Base-by-base conservation (phyloP, 2,797 vertebrate species). In the Sphenopsis melanotis region DNA sequence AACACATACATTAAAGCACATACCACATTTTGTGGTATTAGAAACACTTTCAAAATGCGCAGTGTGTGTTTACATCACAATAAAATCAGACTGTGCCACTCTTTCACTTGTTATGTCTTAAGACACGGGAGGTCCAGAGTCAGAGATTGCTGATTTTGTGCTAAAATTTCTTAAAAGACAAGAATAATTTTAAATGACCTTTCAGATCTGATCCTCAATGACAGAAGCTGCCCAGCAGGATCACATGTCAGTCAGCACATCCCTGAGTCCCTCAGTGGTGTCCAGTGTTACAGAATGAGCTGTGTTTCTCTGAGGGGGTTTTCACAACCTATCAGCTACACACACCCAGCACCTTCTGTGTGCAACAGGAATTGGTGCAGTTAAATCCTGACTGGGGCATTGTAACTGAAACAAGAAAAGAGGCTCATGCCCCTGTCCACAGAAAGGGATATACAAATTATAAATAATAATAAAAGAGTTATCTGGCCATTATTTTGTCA, bases 181-280 rank as follows among this genome's bases (percentile, higher is more conserved):
- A 69, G 37, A 78, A 69, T 55, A 52, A 81, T 42, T 75, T 75
- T 19, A 79, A 82, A 88, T 59, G 63, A 78, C 34, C 57, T 78
- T 95, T 93, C 34, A 46, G 41, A 87, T 66, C 26, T 69, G 80
- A 81, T 61, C 42, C 23, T 81, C 42, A 76, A 5, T 44, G 83
- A 75, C 59, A 69, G 52, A 86, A 78, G 59, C 21, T 84, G 50
- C 57, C 81, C 72, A 78, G 69, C 53, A 72, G 36, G 50, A 61
- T 52, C 29, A 30, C 24, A 19, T 22, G 41, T 72, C 49, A 72
- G 26, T 37, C 80, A 88, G 60, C n/a, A 86, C 70, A 57, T 37
- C 37, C 29, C 16, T 0, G 0, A 22, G 55, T 64, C 23, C 64
- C 60, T 86, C 57, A 36, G 0, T 8, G 37, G 18, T 27, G 57